Base-by-base conservation (phyloP, 2,113 vertebrate species). In the Cinclus mexicanus region DNA sequence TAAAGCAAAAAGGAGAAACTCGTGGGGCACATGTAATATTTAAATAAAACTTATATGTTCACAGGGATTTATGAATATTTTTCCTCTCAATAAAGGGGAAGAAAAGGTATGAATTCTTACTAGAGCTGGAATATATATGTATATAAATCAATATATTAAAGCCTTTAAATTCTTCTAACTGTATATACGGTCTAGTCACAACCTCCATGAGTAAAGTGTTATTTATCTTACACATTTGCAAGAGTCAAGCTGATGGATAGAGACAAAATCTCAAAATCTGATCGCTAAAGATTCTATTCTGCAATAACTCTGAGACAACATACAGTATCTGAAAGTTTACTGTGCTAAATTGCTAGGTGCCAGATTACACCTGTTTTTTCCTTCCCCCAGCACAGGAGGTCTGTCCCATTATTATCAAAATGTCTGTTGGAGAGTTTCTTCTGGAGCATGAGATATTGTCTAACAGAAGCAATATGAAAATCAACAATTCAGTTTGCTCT, bases 371-470 rank as follows among this genome's bases (percentile, higher is more conserved):
- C 44, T 90, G 94, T 96, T 39, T 35, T 65, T 18, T 14, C 25
- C 14, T 14, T 24, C 9, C 91, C 90, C 94, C 78, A 92, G 53
- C 39, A 89, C 14, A 67, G 61, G 53, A 76, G 52, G 53, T 75
- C 78, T 86, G 76, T 87, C 47, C 29, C 77, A 76, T 85, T 89
- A 94, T 91, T 87, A 94, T 78, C 77, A 91, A 95, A 96, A 68
- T 79, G 25, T 91, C 33, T 86, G 16, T 79, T 69, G 56, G 61
- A 61, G 29, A 75, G 19, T 94, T 95, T 94, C 46, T 93, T 92
- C n/a, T 52, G 33, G 60, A 56, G 35, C 21, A 55, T 52, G 87
- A 90, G 64, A 80, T 47, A 47, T 31, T 71, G 78, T 97, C 52
- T 60, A 86, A 93, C 19, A 82, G 94, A 78, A 84, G 50, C 41